Evolutionary conservation across 2,797 vertebrate genomes (phyloP).

Genomic region (Alectoris magna): DNA sequence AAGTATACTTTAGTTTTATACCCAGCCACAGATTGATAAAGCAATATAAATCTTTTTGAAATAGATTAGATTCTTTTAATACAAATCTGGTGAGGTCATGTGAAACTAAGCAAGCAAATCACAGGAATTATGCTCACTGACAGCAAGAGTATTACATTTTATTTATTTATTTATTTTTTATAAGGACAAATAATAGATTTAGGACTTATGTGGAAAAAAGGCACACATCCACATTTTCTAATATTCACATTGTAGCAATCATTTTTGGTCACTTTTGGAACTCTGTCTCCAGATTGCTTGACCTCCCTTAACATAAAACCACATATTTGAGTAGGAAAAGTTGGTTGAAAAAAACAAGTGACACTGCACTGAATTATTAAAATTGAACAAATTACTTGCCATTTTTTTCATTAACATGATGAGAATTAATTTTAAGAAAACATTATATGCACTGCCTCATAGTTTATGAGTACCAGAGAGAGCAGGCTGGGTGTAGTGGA

Average conservation of each 20-base stretch:
- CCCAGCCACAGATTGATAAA: background rate
- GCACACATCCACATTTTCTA: background rate
- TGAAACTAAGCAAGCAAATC: conserved; percentile 16
- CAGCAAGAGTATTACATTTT: background rate
- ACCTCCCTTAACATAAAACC: background rate
- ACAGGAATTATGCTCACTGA: background rate
- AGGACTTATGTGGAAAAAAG: background rate
- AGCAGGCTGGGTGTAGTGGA: background rate
- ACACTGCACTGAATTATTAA: background rate
- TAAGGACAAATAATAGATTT: background rate
- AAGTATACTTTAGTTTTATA: conserved; percentile 1
- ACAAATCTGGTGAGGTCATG: conserved; percentile 5
- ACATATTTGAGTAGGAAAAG: background rate
- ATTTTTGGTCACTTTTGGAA: background rate
- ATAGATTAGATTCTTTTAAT: background rate
- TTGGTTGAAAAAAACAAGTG: background rate
- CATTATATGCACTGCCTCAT: background rate
- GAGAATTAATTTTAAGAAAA: background rate
- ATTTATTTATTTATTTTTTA: background rate
- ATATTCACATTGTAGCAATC: conserved; percentile 7
- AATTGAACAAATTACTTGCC: background rate
- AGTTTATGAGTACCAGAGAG: background rate
- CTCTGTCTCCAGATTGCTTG: background rate
- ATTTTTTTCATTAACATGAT: background rate
- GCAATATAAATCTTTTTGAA: conserved; percentile 8